Percentiles rank a stretch among this genome's conserved stretches.
These are phyloP conservation scores for Gastrophysa polygoni DNA, from an alignment of 2,888 invertebrate species.

Conservation along the genomic window DNA sequence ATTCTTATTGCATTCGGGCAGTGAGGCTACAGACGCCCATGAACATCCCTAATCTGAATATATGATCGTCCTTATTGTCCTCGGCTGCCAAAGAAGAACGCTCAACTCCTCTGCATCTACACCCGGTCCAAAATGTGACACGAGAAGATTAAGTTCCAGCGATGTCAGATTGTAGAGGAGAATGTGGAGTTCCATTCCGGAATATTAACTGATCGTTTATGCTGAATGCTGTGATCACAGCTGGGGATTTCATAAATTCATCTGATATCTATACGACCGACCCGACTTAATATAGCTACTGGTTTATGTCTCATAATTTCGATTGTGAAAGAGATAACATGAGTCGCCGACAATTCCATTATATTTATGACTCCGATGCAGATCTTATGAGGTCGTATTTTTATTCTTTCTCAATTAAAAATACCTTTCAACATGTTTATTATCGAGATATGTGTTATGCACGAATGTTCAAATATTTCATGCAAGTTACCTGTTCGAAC, in stretches of 20 bases:
- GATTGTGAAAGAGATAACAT: constrained; percentile 53
- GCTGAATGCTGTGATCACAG: constrained; percentile 52
- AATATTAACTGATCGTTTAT: constrained; percentile 56
- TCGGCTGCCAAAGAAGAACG: constrained; percentile 46
- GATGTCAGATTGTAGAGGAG: constrained; percentile 21
- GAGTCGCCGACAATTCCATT: constrained; percentile 51
- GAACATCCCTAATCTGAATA: constrained; percentile 58
- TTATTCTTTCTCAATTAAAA: constrained; percentile 16
- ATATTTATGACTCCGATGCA: constrained; percentile 48
- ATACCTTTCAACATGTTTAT: too few species aligned
- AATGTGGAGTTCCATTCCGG: constrained; percentile 37
- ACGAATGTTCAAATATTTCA: too few species aligned
- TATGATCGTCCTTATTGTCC: constrained; percentile 57
- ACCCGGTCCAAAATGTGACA: constrained; percentile 13
- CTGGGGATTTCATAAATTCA: constrained; percentile 51
- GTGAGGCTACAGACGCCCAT: constrained; percentile 50
- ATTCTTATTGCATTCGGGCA: constrained; percentile 54
- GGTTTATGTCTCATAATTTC: constrained; percentile 53
- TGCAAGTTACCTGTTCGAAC: not conserved
- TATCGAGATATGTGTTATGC: too few species aligned
- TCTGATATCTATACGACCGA: constrained; percentile 46
- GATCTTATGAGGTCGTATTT: constrained; percentile 24
- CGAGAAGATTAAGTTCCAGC: not conserved
- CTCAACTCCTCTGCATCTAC: constrained; percentile 36
- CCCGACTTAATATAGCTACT: constrained; percentile 48